Evolutionary conservation across 2,797 vertebrate genomes (phyloP).

Genomic region (Pseudomugil tenellus): DNA sequence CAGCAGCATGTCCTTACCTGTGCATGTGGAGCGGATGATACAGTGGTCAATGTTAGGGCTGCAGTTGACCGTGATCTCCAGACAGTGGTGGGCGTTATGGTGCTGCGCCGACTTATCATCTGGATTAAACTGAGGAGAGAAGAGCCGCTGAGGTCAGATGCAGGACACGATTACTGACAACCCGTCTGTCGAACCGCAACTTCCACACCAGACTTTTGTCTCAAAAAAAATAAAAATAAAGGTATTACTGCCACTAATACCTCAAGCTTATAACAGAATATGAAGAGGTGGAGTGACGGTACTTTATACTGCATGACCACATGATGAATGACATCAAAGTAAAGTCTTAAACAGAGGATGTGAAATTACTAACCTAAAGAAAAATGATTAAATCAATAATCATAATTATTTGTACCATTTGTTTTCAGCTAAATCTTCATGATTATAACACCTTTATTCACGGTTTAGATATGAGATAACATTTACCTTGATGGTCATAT

Average conservation of each 20-base stretch:
- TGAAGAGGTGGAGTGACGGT: not conserved
- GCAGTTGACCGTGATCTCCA: slow-evolving; percentile 99
- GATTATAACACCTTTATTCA: not conserved
- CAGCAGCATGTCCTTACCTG: slow-evolving; percentile 80
- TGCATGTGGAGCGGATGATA: slow-evolving; percentile 98
- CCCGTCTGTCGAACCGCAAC: slow-evolving; percentile 48
- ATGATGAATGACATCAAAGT: not conserved
- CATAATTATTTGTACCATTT: not conserved
- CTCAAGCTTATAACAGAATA: slow-evolving; percentile 7
- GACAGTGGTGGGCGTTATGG: slow-evolving; percentile 98
- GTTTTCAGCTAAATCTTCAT: not conserved
- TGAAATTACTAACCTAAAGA: not conserved
- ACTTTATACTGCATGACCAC: not conserved
- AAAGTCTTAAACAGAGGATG: not conserved
- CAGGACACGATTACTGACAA: slow-evolving; percentile 37
- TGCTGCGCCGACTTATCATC: slow-evolving; percentile 99
- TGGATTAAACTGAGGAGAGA: slow-evolving; percentile 92
- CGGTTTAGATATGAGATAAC: no score
- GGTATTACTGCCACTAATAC: slow-evolving; percentile 5
- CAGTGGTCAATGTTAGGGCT: slow-evolving; percentile 99
- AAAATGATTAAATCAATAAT: not conserved
- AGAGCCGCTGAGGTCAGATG: slow-evolving; percentile 46
- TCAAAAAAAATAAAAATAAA: not conserved
- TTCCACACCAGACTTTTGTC: slow-evolving; percentile 26
- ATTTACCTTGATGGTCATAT: slow-evolving; percentile 98